Evolutionary conservation across 2,888 invertebrate genomes (phyloP), one percentile per base, ranked within the genome.

Genomic region (Philereme vetulata): DNA sequence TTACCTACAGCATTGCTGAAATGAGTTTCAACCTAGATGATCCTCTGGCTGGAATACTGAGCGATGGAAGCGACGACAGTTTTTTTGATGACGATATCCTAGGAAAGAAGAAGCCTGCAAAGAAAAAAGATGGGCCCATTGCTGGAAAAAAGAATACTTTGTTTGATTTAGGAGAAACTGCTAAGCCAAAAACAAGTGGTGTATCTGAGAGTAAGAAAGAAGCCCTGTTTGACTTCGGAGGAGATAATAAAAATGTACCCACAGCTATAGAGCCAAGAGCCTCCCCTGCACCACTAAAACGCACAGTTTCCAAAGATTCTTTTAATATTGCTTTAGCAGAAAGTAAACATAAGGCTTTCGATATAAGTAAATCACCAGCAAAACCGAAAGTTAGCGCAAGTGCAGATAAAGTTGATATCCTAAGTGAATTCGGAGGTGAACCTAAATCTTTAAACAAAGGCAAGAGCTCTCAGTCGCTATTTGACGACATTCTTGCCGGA

Each of bases 41-140:
- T 81, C 94, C 95, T 8, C 81, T 95, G 64, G 95, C 93, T 36
- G 95, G 94, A 73, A 91, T 94, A 73, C 82, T 95, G 48, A 95
- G 95, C 74, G 95, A 95, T 75, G 95, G 94, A 60, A 95, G 95
- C 71, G 94, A 95, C 71, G 95, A 95, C 72, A 95, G 94, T 82
- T 95, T 95, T 74, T 95, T 95, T 72, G 95, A 95, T 68, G 94
- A 94, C 68, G 93, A 94, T 68, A 92, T 90, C 56, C 71, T 90
- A 43, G 88, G 90, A 11, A 91, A 90, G 73, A 92, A 88, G 72
- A 90, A 89, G 70, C 67, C 85, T 3, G 53, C 66, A 33, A 89
- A 88, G 64, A 86, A 86, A 66, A 84, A 81, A 68, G 76, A 67
- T 43, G 80, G 81, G 1, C 76, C 83, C 40, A 80, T 71, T 56